Percentiles rank a stretch among this genome's conserved stretches.
These are phyloP conservation scores for Macrobrachium nipponense DNA, from an alignment of 1,140 invertebrate genomes.

Conservation along the genomic window DNA sequence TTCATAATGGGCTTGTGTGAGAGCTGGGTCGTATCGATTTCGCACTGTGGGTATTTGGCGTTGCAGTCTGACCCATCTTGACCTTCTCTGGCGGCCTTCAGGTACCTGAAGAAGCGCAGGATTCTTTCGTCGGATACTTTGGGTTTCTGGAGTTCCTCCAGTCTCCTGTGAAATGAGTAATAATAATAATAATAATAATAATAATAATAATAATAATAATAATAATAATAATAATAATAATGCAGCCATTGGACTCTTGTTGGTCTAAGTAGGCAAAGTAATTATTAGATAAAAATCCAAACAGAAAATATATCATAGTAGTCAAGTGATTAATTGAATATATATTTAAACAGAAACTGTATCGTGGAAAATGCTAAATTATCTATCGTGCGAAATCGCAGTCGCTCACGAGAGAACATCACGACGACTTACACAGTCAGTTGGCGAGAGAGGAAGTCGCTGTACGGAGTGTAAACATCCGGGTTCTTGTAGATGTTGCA, in stretches of 20 bases:
- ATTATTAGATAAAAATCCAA: no score
- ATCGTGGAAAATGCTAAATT: no score
- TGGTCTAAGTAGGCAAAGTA: no score
- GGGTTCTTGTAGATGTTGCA: slow-evolving; percentile 64
- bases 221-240: slow-evolving; percentile 22
- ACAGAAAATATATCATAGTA: no score
- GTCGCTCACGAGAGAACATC: neutral
- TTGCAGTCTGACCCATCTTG: slow-evolving; percentile 59
- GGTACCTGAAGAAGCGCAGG: slow-evolving; percentile 63
- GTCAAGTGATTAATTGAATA: no score
- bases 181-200: neutral
- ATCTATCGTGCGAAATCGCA: no score
- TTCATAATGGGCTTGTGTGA: slow-evolving; percentile 61
- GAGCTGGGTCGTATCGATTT: slow-evolving; percentile 51
- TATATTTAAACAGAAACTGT: no score
- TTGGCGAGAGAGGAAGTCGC: slow-evolving; percentile 63
- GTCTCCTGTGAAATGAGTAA: slow-evolving; percentile 35
- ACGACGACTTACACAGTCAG: slow-evolving; percentile 61
- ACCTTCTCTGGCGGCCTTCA: slow-evolving; percentile 58
- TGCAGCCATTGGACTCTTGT: no score
- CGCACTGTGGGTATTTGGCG: slow-evolving; percentile 43
- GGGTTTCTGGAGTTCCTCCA: slow-evolving; percentile 56
- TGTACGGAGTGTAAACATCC: slow-evolving; percentile 58
- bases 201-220: neutral
- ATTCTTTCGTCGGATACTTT: slow-evolving; percentile 61